phyloP scores from a whole-genome alignment of 2,888 invertebrate species.

The Aphodius granarius region DNA sequence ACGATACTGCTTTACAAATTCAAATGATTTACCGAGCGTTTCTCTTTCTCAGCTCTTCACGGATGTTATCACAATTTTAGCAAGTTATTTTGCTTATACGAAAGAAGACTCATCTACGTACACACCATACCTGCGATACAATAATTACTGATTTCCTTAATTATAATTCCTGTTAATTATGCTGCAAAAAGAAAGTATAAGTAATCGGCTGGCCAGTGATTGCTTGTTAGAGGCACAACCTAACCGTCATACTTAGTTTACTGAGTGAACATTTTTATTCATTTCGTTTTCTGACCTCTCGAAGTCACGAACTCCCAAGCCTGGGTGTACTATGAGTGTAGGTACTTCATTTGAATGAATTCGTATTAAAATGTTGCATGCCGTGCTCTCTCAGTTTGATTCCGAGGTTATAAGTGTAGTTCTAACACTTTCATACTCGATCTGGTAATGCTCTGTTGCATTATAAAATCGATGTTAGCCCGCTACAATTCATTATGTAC shows the following conservation, averaged over 20 bases:
- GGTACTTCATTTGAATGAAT: constrained; percentile 1
- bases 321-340: neutral
- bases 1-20: neutral
- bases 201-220: neutral
- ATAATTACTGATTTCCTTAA: neutral
- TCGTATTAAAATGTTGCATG: constrained; percentile 9
- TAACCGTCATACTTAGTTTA: neutral
- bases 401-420: neutral
- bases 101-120: neutral
- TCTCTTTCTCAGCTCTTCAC: too few relatives aligned
- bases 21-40: neutral
- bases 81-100: neutral
- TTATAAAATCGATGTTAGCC: neutral
- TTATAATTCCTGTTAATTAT: neutral
- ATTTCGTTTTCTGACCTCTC: neutral
- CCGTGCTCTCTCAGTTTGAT: constrained; percentile 14
- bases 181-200: neutral
- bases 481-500: neutral
- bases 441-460: neutral
- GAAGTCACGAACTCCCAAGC: constrained; percentile 1
- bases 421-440: constrained; percentile 7
- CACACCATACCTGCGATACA: neutral
- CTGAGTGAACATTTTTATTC: neutral
- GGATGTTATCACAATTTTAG: neutral
- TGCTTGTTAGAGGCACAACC: neutral